Evolutionary conservation across 2,797 vertebrate species (phyloP), one percentile per base, ranked within the genome.

Genomic region (Crenuchus spilurus): DNA sequence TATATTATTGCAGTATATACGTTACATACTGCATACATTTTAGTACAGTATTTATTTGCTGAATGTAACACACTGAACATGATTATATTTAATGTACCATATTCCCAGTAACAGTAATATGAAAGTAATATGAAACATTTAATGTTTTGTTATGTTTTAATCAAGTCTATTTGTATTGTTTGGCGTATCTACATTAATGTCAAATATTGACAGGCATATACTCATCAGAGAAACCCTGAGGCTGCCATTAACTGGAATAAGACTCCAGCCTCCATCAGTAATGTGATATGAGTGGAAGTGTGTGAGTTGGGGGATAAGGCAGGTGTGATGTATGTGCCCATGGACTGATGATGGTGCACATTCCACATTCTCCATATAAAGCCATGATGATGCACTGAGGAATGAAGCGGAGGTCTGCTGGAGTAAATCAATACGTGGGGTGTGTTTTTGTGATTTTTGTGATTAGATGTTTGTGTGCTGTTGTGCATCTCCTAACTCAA

Each of bases 271-370:
- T 71, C 62, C 72, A 48, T 46, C 76, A 37, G 78, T 35, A 41
- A 72, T 57, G 72, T 4, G 18, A 52, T 41, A 26, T 33, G 22
- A 6, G 26, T 65, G 57, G 68, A 75, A 31, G 61, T 22, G 24
- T 16, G 28, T n/a, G 8, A 51, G 16, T 11, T 31, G 58, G 11
- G 33, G 37, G 30, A 20, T 26, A 14, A 31, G 70, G 22, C 1
- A 9, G 49, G 62, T 16, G 58, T 76, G 67, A 76, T 70, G 67
- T 49, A 70, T 70, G 42, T 70, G 51, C 10, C 31, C 26, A 11
- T 42, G 52, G 51, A 65, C 44, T 70, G 20, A 70, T 57, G 49
- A 70, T 13, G 9, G 67, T 70, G 67, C 31, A 51, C 44, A 62
- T 57, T 65, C 51, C 39, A 3, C 22, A 28, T 39, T 39, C 14